phyloP scores from a whole-genome alignment of 1,140 invertebrate genomes.

The Trachelipus rathkii region DNA sequence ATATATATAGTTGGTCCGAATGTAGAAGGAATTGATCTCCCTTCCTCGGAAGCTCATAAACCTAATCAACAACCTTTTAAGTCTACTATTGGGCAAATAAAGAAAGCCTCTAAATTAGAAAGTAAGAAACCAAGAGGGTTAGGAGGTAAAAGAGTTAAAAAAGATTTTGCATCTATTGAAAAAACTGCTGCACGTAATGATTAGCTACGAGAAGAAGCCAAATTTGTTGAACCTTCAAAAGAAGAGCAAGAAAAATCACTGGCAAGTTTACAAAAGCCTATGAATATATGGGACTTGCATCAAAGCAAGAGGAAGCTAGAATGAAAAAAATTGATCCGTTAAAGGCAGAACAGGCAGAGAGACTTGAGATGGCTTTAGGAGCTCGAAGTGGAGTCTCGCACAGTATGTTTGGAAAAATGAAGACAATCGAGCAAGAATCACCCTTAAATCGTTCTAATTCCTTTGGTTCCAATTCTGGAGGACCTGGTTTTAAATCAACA shows the following conservation, averaged over 20 bases:
- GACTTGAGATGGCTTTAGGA: conserved; percentile 87
- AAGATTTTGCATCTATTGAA: conserved; percentile 94
- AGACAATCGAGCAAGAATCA: conserved; percentile 79
- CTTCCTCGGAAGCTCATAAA: conserved; percentile 50
- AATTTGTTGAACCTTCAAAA: conserved; percentile 53
- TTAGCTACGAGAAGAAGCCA: conserved; percentile 58
- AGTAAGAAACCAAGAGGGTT: conserved; percentile 73
- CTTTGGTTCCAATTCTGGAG: conserved; percentile 11
- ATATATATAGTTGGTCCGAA: conserved; percentile 54
- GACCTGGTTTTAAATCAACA: conserved; percentile 52
- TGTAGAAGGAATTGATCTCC: conserved; percentile 54
- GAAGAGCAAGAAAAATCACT: conserved; percentile 56
- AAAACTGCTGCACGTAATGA: conserved; percentile 76
- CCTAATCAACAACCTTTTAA: conserved; percentile 55
- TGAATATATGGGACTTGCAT: conserved; percentile 72
- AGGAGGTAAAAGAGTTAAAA: conserved; percentile 90
- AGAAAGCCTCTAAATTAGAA: conserved; percentile 59
- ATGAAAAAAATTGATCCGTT: conserved; percentile 70
- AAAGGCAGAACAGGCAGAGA: conserved; percentile 82
- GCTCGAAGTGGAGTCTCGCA: conserved; percentile 70
- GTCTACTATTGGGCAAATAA: conserved; percentile 63
- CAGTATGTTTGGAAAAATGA: conserved; percentile 89
- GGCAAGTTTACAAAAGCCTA: conserved; percentile 71
- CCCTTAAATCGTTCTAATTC: conserved; percentile 48
- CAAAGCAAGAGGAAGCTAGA: conserved; percentile 73